Evolutionary conservation across 2,888 invertebrate species (phyloP), one percentile per base, ranked within the genome.

Genomic region (Synanthedon myopaeformis): DNA sequence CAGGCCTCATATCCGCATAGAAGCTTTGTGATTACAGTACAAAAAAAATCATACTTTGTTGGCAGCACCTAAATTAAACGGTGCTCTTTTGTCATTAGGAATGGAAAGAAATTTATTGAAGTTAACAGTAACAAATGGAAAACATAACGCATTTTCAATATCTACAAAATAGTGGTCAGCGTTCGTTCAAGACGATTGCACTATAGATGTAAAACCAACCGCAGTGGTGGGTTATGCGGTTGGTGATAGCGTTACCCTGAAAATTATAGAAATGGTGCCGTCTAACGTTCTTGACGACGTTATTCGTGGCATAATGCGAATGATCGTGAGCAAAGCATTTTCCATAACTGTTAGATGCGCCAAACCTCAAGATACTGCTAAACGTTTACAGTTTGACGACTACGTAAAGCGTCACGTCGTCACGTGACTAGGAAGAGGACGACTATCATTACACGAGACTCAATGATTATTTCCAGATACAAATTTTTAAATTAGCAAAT

Each of bases 111-210:
- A 35, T 10, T 35, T 35, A 35, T 23, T 35, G 28, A 35, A 35
- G 28, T 45, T 52, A 45, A 42, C 12, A 51, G n/a, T 12, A 52
- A 41, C 14, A 45, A 52, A 52, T 19, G 19, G 13, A 23, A 45
- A 13, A 45, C 42, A 52, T 42, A 52, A 23, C 23, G 23, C 5
- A 5, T 23, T 23, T 23, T 23, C 23, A 23, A 23, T 23, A 23
- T 23, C 23, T 62, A 63, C 65, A 67, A 68, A 71, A 65, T 61
- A 12, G 59, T 56, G 73, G 73, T 74, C 72, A 70, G 67, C 59
- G 72, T 63, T 65, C 76, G 75, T 74, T 78, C 72, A 61, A 74
- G 72, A 71, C 73, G 73, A 76, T 67, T 71, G 74, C 70, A 65
- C 71, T 67, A 68, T 69, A 70, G 70, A 74, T 70, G 61, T 70